Percentiles rank a stretch among this genome's conserved stretches.
phyloP scores from a whole-genome alignment of 2,113 vertebrate genomes.

The Lutjanus erythropterus region DNA sequence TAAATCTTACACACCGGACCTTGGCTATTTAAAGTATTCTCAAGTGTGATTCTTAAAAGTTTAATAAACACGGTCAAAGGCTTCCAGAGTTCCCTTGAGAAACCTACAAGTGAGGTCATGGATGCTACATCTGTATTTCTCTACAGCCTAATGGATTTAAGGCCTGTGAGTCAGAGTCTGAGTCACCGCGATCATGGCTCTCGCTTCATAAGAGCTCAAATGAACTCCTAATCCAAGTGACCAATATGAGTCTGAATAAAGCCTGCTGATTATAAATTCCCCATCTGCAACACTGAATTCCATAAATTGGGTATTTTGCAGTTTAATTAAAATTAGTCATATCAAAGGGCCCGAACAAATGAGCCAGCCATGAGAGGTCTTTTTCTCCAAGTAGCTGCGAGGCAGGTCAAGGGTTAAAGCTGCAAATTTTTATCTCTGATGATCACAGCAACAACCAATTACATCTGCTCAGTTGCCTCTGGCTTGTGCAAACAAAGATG shows the following conservation, averaged over 20 bases:
- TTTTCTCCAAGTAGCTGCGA: neutral
- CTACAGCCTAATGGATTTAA: constrained; percentile 46
- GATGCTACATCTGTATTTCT: neutral
- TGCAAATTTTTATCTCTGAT: constrained; percentile 12
- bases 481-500: constrained; percentile 31
- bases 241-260: constrained; percentile 5
- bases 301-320: neutral
- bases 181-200: constrained; percentile 41
- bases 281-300: neutral
- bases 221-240: neutral
- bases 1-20: too few relatives aligned
- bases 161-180: constrained; percentile 51
- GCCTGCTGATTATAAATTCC: neutral
- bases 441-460: constrained; percentile 35
- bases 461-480: constrained; percentile 22
- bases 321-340: neutral
- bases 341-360: neutral
- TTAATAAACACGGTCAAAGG: neutral
- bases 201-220: neutral
- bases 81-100: constrained; percentile 17
- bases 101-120: constrained; percentile 6
- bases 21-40: neutral
- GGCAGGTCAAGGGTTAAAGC: constrained; percentile 26
- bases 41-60: neutral
- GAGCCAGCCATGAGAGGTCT: neutral